Conservation (phyloP, 2,113 vertebrate species). For the Oreocharis arfaki region DNA sequence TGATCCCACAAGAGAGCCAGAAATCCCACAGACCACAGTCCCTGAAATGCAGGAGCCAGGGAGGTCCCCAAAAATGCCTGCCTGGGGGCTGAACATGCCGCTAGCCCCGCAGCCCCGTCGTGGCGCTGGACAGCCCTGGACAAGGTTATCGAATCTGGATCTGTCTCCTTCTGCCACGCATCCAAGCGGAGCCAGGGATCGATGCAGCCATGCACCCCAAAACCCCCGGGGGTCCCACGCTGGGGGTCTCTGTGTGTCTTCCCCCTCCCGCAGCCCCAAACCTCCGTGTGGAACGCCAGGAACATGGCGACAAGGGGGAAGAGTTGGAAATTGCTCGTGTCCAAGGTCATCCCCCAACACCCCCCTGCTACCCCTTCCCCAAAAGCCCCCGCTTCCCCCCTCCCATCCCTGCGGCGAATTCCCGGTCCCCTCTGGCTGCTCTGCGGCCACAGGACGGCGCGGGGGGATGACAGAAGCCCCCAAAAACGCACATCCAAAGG, state of each 20-base stretch:
- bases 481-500: neutral
- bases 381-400: neutral
- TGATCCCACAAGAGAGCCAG: neutral
- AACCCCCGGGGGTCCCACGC: neutral
- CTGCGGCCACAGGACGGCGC: neutral
- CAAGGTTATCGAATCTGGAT: neutral
- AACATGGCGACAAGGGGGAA: neutral
- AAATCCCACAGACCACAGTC: neutral
- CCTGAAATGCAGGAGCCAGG: neutral
- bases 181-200: accelerated
- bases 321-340: neutral
- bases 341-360: constrained; percentile 16
- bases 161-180: neutral
- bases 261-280: neutral
- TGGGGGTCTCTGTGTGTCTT: neutral
- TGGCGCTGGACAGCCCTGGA: neutral
- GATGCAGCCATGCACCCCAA: neutral
- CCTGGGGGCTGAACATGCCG: accelerated
- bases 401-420: neutral
- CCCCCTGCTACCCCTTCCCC: neutral
- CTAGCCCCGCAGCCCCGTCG: neutral
- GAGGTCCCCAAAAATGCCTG: neutral
- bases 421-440: neutral
- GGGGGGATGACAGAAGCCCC: neutral
- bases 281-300: neutral